Conservation (phyloP, 2,888 invertebrate species). For the Chelonus formosanus region DNA sequence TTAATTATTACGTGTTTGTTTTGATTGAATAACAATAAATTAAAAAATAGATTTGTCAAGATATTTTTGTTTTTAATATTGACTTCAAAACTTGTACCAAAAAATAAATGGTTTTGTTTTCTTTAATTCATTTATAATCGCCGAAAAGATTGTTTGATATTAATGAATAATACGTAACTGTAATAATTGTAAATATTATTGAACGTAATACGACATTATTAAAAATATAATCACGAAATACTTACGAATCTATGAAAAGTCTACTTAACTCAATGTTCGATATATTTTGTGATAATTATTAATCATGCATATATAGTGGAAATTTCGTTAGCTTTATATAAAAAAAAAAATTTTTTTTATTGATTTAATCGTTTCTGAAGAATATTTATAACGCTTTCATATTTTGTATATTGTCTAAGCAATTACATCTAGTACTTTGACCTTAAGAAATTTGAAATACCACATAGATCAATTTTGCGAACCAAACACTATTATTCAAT, state of each 20-base stretch:
- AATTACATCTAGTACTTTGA: constrained; percentile 14
- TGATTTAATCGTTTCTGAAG: neutral
- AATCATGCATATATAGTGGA: constrained; percentile 2
- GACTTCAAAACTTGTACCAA: no score
- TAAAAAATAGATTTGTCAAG: no score
- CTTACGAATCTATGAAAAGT: neutral
- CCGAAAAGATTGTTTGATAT: no score
- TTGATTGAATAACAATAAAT: no score
- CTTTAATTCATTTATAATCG: no score
- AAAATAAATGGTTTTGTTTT: no score
- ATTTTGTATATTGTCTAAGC: constrained; percentile 13
- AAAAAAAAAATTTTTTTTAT: constrained; percentile 4
- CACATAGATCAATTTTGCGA: neutral
- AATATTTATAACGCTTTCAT: constrained; percentile 6
- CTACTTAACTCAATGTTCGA: neutral
- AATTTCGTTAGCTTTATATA: constrained; percentile 7
- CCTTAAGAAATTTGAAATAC: neutral
- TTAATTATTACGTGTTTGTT: no score
- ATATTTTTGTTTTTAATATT: no score
- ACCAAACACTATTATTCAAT: neutral
- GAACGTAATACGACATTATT: no score
- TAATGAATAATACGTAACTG: no score
- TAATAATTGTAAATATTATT: no score
- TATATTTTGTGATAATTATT: neutral
- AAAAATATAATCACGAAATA: no score